A percentile compares a stretch with the other conserved stretches of the same genome.
Conservation (phyloP, 2,797 vertebrate genomes). For the Syndactyla subalaris region DNA sequence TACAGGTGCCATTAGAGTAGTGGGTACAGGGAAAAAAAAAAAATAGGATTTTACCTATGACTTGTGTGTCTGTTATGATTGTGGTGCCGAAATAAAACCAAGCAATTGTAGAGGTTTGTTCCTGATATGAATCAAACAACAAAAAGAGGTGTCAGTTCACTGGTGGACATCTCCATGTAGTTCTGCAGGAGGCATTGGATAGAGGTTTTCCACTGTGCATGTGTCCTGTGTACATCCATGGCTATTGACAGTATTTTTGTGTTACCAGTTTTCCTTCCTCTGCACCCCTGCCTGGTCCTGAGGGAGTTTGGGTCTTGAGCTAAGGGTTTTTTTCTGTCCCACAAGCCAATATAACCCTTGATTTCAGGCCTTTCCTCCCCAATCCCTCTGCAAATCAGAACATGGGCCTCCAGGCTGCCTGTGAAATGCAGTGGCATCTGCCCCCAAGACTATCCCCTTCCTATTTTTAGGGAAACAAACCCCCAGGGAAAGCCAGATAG, state of each 20-base stretch:
- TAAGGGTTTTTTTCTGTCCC: background rate
- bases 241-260: background rate
- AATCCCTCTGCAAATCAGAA: background rate
- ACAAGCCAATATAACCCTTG: background rate
- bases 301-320: background rate
- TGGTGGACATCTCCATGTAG: background rate
- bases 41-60: background rate
- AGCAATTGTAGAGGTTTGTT: background rate
- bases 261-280: background rate
- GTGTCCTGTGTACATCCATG: background rate
- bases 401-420: background rate
- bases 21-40: background rate
- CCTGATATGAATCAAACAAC: background rate
- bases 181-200: background rate
- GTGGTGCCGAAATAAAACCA: conserved; percentile 32
- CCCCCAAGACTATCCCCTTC: background rate
- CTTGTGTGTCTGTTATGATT: conserved; percentile 12
- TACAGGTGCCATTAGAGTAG: conserved; percentile 29
- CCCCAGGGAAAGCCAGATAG: background rate
- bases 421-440: background rate
- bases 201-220: background rate
- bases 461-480: background rate
- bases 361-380: background rate
- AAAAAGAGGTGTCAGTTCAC: background rate
- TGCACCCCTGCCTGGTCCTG: background rate